A percentile compares a stretch with the other conserved stretches of the same genome.
These are phyloP conservation scores for Calyptommatus sinebrachiatus DNA, from an alignment of 2,113 vertebrate species.

Conservation along the genomic window DNA sequence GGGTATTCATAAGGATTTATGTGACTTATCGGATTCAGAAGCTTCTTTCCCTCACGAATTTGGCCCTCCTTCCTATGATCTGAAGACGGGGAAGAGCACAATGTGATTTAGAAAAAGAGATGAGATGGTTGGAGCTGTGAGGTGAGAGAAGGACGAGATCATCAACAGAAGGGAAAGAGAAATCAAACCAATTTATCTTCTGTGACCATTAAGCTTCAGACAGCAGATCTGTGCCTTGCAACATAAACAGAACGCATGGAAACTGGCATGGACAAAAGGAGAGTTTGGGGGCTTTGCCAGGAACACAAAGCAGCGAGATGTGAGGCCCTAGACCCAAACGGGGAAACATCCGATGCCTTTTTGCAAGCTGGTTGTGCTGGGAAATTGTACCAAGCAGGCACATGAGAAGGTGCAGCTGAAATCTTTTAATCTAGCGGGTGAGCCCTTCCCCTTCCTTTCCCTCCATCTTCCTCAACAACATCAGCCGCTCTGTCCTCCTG, in stretches of 20 bases:
- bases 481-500: not conserved
- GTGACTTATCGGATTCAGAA: no score
- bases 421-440: constrained; percentile 42
- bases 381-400: constrained; percentile 39
- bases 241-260: not conserved
- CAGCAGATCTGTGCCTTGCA: no score
- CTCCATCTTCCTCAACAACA: not conserved
- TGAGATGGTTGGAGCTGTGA: no score
- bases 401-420: constrained; percentile 12
- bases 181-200: not conserved
- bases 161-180: not conserved
- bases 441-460: not conserved
- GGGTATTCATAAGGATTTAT: no score
- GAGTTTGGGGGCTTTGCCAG: constrained; percentile 20
- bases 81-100: no score
- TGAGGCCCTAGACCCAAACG: constrained; percentile 16
- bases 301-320: not conserved
- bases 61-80: no score
- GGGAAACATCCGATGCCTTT: not conserved
- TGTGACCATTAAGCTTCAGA: not conserved
- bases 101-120: no score
- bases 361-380: not conserved
- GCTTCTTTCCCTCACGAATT: no score
- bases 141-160: not conserved
- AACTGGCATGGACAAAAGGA: not conserved